Evolutionary conservation across 2,888 invertebrate genomes (phyloP), one percentile per base, ranked within the genome.

Genomic region (Orthosia gracilis): DNA sequence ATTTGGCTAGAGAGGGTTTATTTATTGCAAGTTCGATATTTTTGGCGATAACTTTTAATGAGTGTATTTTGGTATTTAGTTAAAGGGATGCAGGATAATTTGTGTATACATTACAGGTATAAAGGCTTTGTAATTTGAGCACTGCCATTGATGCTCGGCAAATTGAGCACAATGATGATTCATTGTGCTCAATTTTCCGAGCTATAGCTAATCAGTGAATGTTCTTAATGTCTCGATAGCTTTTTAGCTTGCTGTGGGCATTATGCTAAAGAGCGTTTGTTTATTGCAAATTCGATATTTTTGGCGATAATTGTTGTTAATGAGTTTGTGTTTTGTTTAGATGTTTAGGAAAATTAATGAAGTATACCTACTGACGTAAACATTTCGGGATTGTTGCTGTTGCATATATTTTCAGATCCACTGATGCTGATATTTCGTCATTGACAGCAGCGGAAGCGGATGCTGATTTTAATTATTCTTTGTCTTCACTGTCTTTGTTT

Each of bases 121-220:
- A 26, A 26, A 26, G 26, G 26, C 26, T 26, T 26, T 26, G 26
- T 26, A 26, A 26, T 26, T 26, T 26, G 26, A 4, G 26, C 26
- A 4, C 26, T 26, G 26, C 26, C 3, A 26, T 3, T 26, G 26
- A 26, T 26, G 26, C 3, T 26, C 89, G 94, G n/a, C n/a, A n/a
- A n/a, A n/a, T n/a, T n/a, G n/a, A n/a, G n/a, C n/a, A n/a, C n/a
- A n/a, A n/a, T n/a, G n/a, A n/a, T n/a, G n/a, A n/a, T n/a, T n/a
- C n/a, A n/a, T n/a, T n/a, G n/a, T n/a, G n/a, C n/a, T n/a, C n/a
- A n/a, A n/a, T n/a, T n/a, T n/a, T n/a, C n/a, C n/a, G n/a, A n/a
- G n/a, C n/a, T n/a, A n/a, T n/a, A n/a, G n/a, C n/a, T 94, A 94
- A 94, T 94, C 94, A 94, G 92, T 71, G 72, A 45, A 54, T 68